Evolutionary conservation across 2,113 vertebrate species (phyloP).

Genomic region (Prolemur simus): DNA sequence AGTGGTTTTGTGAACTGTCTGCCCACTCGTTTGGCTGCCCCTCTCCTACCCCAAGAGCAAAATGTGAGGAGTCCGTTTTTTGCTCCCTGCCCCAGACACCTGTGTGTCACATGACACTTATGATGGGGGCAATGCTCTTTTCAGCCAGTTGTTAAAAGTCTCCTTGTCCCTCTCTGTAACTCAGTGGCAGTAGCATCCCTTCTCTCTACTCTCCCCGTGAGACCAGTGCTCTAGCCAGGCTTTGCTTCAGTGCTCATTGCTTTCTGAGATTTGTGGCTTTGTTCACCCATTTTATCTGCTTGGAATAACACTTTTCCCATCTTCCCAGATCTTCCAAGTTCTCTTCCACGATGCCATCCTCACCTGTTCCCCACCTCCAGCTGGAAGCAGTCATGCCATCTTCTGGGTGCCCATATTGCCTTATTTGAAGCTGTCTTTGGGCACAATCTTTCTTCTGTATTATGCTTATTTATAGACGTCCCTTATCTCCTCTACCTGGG

Average conservation of each 20-base stretch:
- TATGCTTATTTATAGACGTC: neutral
- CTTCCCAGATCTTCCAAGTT: neutral
- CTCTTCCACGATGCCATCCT: neutral
- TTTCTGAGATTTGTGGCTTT: neutral
- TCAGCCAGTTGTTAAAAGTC: neutral
- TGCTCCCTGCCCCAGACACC: neutral
- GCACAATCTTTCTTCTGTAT: neutral
- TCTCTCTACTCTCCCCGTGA: neutral
- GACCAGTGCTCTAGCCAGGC: neutral
- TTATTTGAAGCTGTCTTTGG: neutral
- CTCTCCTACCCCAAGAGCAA: neutral
- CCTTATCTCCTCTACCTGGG: neutral
- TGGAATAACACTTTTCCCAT: neutral
- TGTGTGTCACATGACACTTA: neutral
- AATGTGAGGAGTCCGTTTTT: neutral
- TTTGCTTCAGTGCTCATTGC: neutral
- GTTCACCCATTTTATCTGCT: neutral
- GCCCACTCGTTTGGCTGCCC: neutral
- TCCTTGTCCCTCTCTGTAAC: neutral
- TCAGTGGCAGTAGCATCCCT: neutral
- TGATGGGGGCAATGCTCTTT: rapidly evolving
- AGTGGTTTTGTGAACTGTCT: neutral
- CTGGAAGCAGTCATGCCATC: neutral
- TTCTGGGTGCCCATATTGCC: neutral
- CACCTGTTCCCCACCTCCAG: too few relatives aligned